phyloP scores from a whole-genome alignment of 2,888 invertebrate species.

The Drosophila prolongata region DNA sequence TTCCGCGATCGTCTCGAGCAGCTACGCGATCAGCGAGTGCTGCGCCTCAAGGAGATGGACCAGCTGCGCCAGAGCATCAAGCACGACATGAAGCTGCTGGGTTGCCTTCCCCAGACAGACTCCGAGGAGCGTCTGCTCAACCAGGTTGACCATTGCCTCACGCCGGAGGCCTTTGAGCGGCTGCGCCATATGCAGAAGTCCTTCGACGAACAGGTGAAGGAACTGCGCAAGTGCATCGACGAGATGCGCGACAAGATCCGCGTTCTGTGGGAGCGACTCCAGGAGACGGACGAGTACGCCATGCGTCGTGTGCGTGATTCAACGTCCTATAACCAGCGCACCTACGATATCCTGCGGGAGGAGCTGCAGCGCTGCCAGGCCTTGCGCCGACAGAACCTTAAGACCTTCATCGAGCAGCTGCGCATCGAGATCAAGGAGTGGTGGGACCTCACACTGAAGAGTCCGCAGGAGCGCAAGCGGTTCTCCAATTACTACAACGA shows the following conservation, averaged over 20 bases:
- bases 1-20: constrained; percentile 87
- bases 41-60: constrained; percentile 84
- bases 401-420: constrained; percentile 86
- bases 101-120: constrained; percentile 72
- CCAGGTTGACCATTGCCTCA: constrained; percentile 86
- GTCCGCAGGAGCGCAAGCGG: constrained; percentile 86
- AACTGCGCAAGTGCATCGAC: constrained; percentile 86
- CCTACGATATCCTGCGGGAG: constrained; percentile 84
- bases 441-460: constrained; percentile 92
- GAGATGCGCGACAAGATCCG: constrained; percentile 88
- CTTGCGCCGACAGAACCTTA: constrained; percentile 91
- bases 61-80: constrained; percentile 83
- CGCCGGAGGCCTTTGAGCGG: constrained; percentile 87
- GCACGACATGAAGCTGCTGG: constrained; percentile 82
- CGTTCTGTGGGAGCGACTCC: constrained; percentile 90
- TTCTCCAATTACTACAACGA: constrained; percentile 89
- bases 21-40: constrained; percentile 87
- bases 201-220: constrained; percentile 86
- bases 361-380: constrained; percentile 91
- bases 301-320: constrained; percentile 86
- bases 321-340: constrained; percentile 74
- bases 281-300: constrained; percentile 88
- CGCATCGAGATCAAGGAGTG: constrained; percentile 89
- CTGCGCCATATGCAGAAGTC: constrained; percentile 86
- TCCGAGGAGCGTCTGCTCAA: constrained; percentile 83